Evolutionary conservation across 2,888 invertebrate species (phyloP).

Genomic region (Ormyrus pomaceus): DNA sequence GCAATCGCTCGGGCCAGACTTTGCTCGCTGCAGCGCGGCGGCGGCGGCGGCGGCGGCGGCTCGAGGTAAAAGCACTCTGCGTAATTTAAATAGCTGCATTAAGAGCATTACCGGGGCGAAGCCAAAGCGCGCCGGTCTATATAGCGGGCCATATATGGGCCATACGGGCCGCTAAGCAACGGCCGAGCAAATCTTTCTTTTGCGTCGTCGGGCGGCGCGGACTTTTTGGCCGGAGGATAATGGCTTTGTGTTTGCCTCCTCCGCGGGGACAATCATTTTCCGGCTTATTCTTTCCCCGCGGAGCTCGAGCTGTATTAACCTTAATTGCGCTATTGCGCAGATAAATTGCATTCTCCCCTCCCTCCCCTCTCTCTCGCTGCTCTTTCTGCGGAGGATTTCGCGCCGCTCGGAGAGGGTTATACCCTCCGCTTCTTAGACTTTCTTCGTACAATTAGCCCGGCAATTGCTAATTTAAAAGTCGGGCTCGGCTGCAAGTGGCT

Average conservation of each 20-base stretch:
- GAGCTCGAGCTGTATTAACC: conserved; percentile 33
- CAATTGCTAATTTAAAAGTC: conserved; percentile 53
- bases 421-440: conserved; percentile 18
- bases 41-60: too few relatives aligned
- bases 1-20: background rate
- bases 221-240: background rate
- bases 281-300: conserved; percentile 38
- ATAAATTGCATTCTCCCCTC: conserved; percentile 16
- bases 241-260: background rate
- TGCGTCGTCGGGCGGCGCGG: too few relatives aligned
- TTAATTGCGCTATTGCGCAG: conserved; percentile 42
- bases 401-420: background rate
- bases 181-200: too few relatives aligned
- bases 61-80: conserved; percentile 21
- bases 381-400: background rate
- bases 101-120: conserved; percentile 27
- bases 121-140: conserved; percentile 23
- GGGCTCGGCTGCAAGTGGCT: conserved; percentile 4
- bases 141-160: background rate
- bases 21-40: too few relatives aligned
- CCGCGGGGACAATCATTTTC: conserved; percentile 35
- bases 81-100: conserved; percentile 46
- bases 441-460: conserved; percentile 42
- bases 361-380: background rate
- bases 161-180: too few relatives aligned